Evolutionary conservation across 2,113 vertebrate genomes (phyloP).

Genomic region (Atrichornis clamosus): DNA sequence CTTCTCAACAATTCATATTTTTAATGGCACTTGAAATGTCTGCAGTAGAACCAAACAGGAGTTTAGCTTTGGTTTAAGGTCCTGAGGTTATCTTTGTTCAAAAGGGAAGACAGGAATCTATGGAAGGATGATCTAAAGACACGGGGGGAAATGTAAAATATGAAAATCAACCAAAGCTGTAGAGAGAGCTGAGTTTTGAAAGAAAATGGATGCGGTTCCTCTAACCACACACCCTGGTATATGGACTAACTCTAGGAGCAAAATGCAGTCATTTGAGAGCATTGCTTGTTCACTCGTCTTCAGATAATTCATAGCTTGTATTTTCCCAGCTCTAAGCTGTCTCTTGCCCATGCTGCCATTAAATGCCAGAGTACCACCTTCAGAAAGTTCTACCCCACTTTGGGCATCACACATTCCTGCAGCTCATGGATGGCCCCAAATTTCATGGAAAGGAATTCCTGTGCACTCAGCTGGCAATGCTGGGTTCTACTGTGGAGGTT

Average conservation of each 20-base stretch:
- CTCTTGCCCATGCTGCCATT: background rate
- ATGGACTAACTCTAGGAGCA: background rate
- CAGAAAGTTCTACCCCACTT: background rate
- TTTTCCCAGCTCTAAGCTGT: background rate
- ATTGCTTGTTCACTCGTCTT: background rate
- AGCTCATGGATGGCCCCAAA: background rate
- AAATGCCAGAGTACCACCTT: background rate
- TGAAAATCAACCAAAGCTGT: background rate
- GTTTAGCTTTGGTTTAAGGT: background rate
- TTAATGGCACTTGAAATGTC: background rate
- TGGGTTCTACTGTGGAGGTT: background rate
- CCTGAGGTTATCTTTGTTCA: background rate
- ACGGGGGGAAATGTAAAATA: background rate
- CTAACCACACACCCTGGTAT: background rate
- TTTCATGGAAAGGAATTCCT: rapidly evolving
- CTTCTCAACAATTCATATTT: background rate
- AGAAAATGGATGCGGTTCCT: background rate
- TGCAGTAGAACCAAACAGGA: background rate
- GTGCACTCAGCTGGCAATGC: background rate
- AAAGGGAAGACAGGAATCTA: background rate
- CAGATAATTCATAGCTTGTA: background rate
- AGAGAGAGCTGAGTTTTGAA: background rate
- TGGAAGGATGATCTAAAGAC: background rate
- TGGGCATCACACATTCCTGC: background rate
- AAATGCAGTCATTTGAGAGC: background rate